These are phyloP conservation scores for Ornithoptera priamus DNA, from an alignment of 2,888 invertebrate species.

Conservation along the genomic window DNA sequence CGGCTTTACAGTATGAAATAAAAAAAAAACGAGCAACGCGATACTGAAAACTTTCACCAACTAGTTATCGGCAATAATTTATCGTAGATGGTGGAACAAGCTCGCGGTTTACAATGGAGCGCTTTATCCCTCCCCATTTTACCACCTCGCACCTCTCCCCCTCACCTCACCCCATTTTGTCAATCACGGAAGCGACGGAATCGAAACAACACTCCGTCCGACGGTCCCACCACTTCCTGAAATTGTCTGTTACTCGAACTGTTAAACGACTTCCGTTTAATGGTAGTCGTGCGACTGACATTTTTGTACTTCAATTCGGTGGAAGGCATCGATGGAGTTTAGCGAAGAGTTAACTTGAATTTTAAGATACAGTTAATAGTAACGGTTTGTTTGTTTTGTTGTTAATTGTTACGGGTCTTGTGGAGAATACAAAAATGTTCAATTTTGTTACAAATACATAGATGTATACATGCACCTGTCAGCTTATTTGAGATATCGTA, in stretches of 20 bases:
- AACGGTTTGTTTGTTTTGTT: no score
- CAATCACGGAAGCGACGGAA: slow-evolving; percentile 32
- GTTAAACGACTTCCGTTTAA: slow-evolving; percentile 25
- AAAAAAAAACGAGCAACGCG: slow-evolving; percentile 5
- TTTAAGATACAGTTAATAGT: no score
- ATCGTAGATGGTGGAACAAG: slow-evolving; percentile 21
- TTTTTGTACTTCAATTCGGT: slow-evolving; percentile 11
- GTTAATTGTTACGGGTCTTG: no score
- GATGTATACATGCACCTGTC: no score
- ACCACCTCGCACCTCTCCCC: background rate
- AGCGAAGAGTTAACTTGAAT: no score
- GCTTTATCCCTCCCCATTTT: slow-evolving; percentile 14
- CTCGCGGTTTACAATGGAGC: slow-evolving; percentile 28
- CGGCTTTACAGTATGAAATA: no score
- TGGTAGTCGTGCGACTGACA: slow-evolving; percentile 22
- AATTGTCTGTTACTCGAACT: slow-evolving; percentile 29
- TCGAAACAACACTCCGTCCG: slow-evolving; percentile 30
- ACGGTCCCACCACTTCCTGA: slow-evolving; percentile 27
- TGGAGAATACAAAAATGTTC: no score
- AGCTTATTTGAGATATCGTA: no score
- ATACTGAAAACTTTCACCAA: slow-evolving; percentile 20
- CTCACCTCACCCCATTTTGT: slow-evolving; percentile 20
- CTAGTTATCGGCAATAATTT: slow-evolving; percentile 29
- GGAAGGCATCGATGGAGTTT: no score
- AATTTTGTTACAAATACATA: no score